A percentile compares a stretch with the other conserved stretches of the same genome.
These are phyloP conservation scores for Manis pentadactyla DNA, from an alignment of 2,797 vertebrate species.

Conservation along the genomic window DNA sequence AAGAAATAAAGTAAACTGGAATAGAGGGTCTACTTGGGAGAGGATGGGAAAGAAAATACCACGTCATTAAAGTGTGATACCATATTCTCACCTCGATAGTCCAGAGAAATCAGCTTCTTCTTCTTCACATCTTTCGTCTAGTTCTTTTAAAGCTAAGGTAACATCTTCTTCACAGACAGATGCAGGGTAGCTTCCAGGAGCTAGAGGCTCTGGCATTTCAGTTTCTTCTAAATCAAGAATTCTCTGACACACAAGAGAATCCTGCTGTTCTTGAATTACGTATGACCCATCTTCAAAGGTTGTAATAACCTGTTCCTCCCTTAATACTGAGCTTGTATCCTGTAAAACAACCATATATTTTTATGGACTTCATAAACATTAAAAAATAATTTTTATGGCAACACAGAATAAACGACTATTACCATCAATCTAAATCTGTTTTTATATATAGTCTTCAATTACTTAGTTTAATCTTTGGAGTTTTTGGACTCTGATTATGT, in stretches of 20 bases:
- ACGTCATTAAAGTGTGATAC: rapidly evolving
- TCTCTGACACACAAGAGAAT: conserved; percentile 91
- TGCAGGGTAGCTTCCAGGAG: conserved; percentile 92
- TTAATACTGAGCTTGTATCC: conserved; percentile 91
- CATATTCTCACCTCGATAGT: conserved; percentile 92
- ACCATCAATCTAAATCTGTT: not conserved
- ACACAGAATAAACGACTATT: not conserved
- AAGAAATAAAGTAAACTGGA: not conserved
- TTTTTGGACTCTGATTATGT: not conserved
- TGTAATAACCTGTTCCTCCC: conserved; percentile 93
- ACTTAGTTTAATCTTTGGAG: not conserved
- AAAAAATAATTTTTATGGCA: not conserved
- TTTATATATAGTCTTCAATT: conserved; percentile 19
- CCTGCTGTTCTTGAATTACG: conserved; percentile 88
- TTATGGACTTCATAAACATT: not conserved
- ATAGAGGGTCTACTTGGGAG: not conserved
- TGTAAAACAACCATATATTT: conserved; percentile 83
- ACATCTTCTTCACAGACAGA: conserved; percentile 97
- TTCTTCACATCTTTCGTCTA: conserved; percentile 98
- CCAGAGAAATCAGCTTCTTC: conserved; percentile 97
- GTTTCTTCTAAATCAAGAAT: conserved; percentile 91
- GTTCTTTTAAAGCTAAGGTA: conserved; percentile 96
- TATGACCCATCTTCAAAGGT: conserved; percentile 95
- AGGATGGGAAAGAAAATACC: rapidly evolving
- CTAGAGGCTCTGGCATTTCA: conserved; percentile 89